phyloP scores from a whole-genome alignment of 2,113 vertebrate genomes.

The Aleadryas rufinucha region DNA sequence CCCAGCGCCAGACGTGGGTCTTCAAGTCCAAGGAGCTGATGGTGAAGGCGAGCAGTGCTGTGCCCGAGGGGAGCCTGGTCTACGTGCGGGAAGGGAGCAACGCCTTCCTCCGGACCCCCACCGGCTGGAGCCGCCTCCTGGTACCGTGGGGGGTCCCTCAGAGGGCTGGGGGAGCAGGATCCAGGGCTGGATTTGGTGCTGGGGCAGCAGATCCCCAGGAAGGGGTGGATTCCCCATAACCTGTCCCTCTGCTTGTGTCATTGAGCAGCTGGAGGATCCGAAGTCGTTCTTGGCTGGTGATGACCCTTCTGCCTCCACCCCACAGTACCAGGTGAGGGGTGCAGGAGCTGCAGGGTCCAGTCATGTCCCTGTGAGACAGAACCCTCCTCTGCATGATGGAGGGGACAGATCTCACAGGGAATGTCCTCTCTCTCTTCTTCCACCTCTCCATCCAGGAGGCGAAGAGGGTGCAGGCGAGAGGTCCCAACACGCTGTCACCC shows the following conservation, averaged over 20 bases:
- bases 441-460: background rate
- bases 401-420: background rate
- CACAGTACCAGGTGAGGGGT: constrained; percentile 35
- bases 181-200: background rate
- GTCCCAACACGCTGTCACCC: background rate
- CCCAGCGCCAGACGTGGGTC: constrained; percentile 44
- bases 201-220: background rate
- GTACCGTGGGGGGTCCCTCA: background rate
- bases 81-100: constrained; percentile 38
- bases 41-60: background rate
- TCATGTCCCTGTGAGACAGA: background rate
- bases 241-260: accelerated
- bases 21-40: constrained; percentile 61
- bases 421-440: background rate
- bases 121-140: constrained; percentile 59
- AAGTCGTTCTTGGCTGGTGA: background rate
- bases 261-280: constrained; percentile 36
- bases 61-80: constrained; percentile 61
- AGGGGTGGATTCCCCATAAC: background rate
- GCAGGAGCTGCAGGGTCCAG: accelerated
- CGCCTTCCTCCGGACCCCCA: constrained; percentile 54
- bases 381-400: background rate
- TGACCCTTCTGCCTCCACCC: constrained; percentile 39
- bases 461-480: background rate
- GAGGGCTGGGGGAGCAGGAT: background rate